These are phyloP conservation scores for Scalopus aquaticus DNA, from an alignment of 2,113 vertebrate species.

Conservation along the genomic window DNA sequence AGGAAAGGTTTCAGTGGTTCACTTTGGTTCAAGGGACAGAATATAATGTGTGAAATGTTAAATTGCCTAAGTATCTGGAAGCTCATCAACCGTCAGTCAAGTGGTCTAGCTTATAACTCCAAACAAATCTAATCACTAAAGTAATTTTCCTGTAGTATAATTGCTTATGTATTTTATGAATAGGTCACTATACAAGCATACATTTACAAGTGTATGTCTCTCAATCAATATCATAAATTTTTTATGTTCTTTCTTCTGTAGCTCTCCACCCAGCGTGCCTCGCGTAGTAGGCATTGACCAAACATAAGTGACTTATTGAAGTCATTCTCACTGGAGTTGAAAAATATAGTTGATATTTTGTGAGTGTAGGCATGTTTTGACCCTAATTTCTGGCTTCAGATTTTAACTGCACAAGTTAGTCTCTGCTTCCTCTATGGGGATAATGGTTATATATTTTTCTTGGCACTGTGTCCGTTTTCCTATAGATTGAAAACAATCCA, in stretches of 20 bases:
- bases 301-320: not conserved
- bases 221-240: not conserved
- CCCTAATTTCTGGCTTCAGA: not conserved
- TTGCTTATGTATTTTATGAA: not conserved
- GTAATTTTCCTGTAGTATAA: not conserved
- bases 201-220: not conserved
- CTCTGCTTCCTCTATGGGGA: conserved; percentile 41
- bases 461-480: conserved; percentile 37
- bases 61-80: not conserved
- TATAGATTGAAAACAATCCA: conserved; percentile 27
- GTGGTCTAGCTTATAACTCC: not conserved
- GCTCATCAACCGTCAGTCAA: not conserved
- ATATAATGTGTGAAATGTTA: not conserved
- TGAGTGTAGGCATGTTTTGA: conserved; percentile 17
- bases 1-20: not conserved
- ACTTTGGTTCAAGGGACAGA: not conserved
- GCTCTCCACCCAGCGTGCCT: not conserved
- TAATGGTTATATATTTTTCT: conserved; percentile 62
- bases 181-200: not conserved
- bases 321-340: not conserved
- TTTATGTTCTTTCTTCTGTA: not conserved
- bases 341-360: conserved; percentile 15
- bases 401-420: conserved; percentile 57
- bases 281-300: not conserved
- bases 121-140: not conserved